phyloP scores from a whole-genome alignment of 2,888 invertebrate genomes.

The Acanthosepion lycidas region DNA sequence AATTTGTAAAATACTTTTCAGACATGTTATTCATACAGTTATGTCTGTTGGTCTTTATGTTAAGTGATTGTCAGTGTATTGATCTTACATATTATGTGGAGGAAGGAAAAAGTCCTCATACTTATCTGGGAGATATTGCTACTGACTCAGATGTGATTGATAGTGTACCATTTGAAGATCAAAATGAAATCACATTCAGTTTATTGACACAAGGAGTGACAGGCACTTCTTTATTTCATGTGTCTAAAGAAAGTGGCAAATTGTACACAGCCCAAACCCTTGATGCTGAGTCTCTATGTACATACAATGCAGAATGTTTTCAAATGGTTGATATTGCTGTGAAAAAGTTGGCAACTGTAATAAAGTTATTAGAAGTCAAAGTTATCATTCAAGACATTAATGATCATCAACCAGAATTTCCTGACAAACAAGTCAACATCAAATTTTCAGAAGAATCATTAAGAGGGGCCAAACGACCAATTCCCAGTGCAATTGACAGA shows the following conservation, averaged over 20 bases:
- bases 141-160: background rate
- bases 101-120: background rate
- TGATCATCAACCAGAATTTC: background rate
- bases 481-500: background rate
- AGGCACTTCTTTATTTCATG: slow-evolving; percentile 33
- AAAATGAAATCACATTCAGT: background rate
- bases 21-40: background rate
- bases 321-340: slow-evolving; percentile 33
- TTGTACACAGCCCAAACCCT: background rate
- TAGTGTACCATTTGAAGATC: background rate
- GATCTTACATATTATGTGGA: background rate
- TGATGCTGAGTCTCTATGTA: slow-evolving; percentile 1
- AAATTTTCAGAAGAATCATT: background rate
- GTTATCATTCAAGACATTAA: slow-evolving; percentile 18
- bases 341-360: background rate
- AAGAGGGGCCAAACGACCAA: background rate
- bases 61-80: background rate
- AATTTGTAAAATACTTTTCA: background rate
- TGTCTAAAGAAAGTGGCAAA: slow-evolving; percentile 14
- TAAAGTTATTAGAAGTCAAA: background rate
- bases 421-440: background rate
- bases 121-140: slow-evolving; percentile 6
- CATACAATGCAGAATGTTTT: slow-evolving; percentile 23
- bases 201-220: slow-evolving; percentile 33
- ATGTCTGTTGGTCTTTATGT: background rate